phyloP scores from a whole-genome alignment of 2,888 invertebrate genomes.

The Nematopogon swammerdamellus region DNA sequence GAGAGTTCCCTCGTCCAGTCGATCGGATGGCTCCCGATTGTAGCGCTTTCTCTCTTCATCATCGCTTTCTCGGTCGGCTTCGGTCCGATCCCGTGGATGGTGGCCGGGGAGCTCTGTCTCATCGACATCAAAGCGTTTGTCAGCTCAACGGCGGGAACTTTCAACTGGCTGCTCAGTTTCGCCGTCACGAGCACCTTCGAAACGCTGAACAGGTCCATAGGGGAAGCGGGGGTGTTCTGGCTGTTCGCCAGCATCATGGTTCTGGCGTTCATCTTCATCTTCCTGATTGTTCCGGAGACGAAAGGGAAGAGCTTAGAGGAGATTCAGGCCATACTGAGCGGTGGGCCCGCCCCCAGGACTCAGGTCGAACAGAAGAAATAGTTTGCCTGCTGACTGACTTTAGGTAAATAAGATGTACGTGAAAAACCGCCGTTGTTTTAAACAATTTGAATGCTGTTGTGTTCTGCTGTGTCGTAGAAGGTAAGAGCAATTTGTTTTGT shows the following conservation, averaged over 20 bases:
- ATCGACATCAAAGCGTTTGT: conserved; percentile 75
- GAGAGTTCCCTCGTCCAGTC: conserved; percentile 34
- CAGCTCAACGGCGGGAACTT: conserved; percentile 73
- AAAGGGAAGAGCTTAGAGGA: conserved; percentile 69
- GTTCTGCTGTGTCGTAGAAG: no score
- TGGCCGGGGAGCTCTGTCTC: conserved; percentile 76
- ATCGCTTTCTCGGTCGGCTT: conserved; percentile 79
- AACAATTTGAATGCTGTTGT: no score
- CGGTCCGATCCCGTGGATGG: conserved; percentile 88
- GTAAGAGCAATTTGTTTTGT: no score
- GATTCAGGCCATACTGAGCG: conserved; percentile 54
- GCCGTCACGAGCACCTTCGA: conserved; percentile 72
- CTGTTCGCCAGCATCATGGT: conserved; percentile 66
- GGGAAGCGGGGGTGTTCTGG: conserved; percentile 68
- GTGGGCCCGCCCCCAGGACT: conserved; percentile 17
- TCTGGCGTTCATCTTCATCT: conserved; percentile 64
- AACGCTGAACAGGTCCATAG: conserved; percentile 53
- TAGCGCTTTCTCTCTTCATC: conserved; percentile 72
- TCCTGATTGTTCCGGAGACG: conserved; percentile 64
- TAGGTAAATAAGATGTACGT: no score
- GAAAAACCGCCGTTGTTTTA: no score
- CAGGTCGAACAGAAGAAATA: neutral
- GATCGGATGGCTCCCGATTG: conserved; percentile 72
- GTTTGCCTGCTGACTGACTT: neutral
- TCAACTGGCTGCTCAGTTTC: conserved; percentile 81